Conservation (phyloP, 2,888 invertebrate genomes). For the Aradus depressus region DNA sequence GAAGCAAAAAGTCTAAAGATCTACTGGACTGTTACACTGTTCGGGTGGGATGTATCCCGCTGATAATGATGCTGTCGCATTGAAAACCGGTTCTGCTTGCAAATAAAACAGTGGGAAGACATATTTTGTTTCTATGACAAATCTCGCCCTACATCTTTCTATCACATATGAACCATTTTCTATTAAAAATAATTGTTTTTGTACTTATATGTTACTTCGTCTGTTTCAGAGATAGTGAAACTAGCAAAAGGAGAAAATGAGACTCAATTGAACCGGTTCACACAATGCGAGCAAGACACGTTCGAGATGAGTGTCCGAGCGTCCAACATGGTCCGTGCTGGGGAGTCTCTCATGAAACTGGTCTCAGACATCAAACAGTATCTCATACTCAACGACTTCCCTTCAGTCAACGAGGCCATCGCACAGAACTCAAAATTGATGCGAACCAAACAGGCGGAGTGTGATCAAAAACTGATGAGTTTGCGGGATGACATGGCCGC, state of each 20-base stretch:
- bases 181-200: slow-evolving; percentile 11
- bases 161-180: not conserved
- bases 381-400: slow-evolving; percentile 93
- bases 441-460: slow-evolving; percentile 79
- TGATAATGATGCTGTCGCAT: too few species aligned
- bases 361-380: slow-evolving; percentile 98
- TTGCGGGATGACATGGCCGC: slow-evolving; percentile 90
- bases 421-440: slow-evolving; percentile 84
- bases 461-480: slow-evolving; percentile 85
- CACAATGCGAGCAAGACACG: slow-evolving; percentile 89
- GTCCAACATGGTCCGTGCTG: slow-evolving; percentile 92
- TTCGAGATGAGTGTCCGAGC: slow-evolving; percentile 96
- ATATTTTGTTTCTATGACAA: too few species aligned
- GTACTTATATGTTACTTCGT: slow-evolving; percentile 1
- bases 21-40: too few species aligned
- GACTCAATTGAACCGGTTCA: slow-evolving; percentile 76
- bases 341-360: slow-evolving; percentile 91
- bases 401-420: slow-evolving; percentile 94
- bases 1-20: too few species aligned
- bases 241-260: slow-evolving; percentile 82
- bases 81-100: too few species aligned
- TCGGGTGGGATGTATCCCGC: too few species aligned
- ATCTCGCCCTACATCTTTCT: too few species aligned
- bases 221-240: slow-evolving; percentile 70
- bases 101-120: too few species aligned